phyloP scores from a whole-genome alignment of 2,888 invertebrate genomes.

The Drosophila fungiperda region DNA sequence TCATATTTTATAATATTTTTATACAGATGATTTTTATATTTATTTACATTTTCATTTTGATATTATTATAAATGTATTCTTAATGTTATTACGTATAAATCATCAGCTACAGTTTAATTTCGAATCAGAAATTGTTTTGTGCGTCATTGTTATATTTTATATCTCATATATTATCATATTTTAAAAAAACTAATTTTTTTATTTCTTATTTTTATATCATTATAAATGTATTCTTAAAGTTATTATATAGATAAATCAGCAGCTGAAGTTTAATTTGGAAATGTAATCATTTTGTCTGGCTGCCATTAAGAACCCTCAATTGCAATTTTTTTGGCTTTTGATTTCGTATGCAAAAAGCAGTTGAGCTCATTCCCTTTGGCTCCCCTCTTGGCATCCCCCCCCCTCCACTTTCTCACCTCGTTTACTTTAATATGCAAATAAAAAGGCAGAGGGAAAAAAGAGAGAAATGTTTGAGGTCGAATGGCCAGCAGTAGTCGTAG shows the following conservation, averaged over 20 bases:
- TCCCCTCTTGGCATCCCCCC: neutral
- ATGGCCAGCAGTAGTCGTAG: conserved; percentile 20
- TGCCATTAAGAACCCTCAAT: neutral
- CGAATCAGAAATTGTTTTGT: too few species aligned
- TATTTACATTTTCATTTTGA: too few species aligned
- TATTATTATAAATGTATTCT: too few species aligned
- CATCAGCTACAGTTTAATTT: too few species aligned
- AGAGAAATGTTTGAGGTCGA: conserved; percentile 8
- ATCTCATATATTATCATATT: neutral
- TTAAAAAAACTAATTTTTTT: neutral
- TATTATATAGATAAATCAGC: neutral
- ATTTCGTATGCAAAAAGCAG: conserved; percentile 36
- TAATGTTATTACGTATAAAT: too few species aligned
- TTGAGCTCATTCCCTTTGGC: conserved; percentile 29
- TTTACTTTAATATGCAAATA: conserved; percentile 42
- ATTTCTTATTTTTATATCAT: neutral
- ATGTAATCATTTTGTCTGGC: neutral
- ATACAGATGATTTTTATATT: too few species aligned
- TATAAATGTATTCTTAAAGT: neutral
- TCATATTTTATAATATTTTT: too few species aligned
- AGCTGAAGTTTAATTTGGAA: neutral
- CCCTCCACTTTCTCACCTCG: conserved; percentile 4
- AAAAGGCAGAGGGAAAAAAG: neutral
- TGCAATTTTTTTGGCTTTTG: conserved; percentile 19
- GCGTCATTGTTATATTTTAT: too few species aligned